phyloP scores from a whole-genome alignment of 2,888 invertebrate species.

The Agrochola lychnidis region DNA sequence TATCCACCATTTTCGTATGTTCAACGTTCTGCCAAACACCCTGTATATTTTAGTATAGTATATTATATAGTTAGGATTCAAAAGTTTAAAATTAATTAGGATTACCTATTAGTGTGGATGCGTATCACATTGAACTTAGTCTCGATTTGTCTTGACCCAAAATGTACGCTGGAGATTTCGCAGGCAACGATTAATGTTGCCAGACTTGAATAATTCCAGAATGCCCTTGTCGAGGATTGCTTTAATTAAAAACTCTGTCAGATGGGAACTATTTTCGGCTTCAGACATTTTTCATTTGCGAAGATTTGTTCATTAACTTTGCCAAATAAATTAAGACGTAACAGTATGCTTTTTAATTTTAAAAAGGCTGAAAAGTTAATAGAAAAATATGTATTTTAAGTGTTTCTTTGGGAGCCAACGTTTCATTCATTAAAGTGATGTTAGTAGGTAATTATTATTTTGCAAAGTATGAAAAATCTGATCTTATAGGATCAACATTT shows the following conservation, averaged over 20 bases:
- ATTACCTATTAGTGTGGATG: background rate
- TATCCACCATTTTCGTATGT: no score
- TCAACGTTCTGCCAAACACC: no score
- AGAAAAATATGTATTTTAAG: background rate
- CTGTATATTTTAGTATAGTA: no score
- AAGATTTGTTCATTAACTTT: constrained; percentile 16
- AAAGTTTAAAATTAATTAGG: no score
- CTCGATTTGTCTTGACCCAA: constrained; percentile 6
- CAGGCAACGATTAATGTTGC: constrained; percentile 18
- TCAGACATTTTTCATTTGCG: constrained; percentile 23
- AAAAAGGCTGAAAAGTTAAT: background rate
- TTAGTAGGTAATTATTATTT: background rate
- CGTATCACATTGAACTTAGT: background rate
- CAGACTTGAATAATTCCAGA: constrained; percentile 44
- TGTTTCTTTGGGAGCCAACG: background rate
- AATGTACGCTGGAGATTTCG: constrained; percentile 18
- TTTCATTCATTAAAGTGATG: background rate
- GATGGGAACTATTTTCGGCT: constrained; percentile 29
- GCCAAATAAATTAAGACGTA: background rate
- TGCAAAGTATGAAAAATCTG: background rate
- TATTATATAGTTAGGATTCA: no score
- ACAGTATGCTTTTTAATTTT: background rate
- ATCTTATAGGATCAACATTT: background rate
- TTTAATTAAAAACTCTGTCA: constrained; percentile 54
- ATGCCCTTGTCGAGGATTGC: constrained; percentile 17